Evolutionary conservation across 2,888 invertebrate genomes (phyloP), one percentile per base, ranked within the genome.

Genomic region (Endomychus coccineus): DNA sequence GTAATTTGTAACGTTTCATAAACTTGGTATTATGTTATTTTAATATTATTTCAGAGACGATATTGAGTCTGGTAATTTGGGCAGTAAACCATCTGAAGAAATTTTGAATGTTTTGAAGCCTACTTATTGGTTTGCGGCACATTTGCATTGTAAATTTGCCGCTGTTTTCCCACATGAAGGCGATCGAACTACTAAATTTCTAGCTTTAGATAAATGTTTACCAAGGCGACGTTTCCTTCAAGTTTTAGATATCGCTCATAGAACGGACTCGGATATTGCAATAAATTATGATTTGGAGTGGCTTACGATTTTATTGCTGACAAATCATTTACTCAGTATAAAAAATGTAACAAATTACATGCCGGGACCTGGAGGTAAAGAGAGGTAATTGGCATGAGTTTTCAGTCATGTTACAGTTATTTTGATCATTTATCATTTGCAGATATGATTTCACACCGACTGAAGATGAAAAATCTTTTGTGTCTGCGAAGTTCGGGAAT

Each of bases 171-270:
- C 78, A 19, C 92, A 95, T 62, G 66, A 73, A 15, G 64, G 74
- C 39, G 67, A 67, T 10, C 69, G 56, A 65, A 45, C 58, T 1
- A 89, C 95, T 0, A 89, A 83, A 59, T 97, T 97, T 66, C 67
- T 97, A 46, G 90, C 95, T 0, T 67, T 97, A n/a, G 96, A 97
- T 62, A 98, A 98, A 70, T 96, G 96, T 65, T 70, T 97, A 32
- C 95, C 95, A 0, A 78, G 77, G 51, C 71, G 92, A 43, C 77
- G 83, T 43, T 97, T 92, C 69, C 68, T 97, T 23, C 95, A 97
- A 73, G 77, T 96, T 9, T 39, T 79, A 23, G 73, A 77, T 14
- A 55, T 81, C 34, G 69, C 73, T 4, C 74, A 76, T 48, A 71
- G 79, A 44, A 63, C 64, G 48, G 69, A 71, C 48, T 67, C 71